These are phyloP conservation scores for Eupithecia insigniata DNA, from an alignment of 2,888 invertebrate species.

Conservation along the genomic window DNA sequence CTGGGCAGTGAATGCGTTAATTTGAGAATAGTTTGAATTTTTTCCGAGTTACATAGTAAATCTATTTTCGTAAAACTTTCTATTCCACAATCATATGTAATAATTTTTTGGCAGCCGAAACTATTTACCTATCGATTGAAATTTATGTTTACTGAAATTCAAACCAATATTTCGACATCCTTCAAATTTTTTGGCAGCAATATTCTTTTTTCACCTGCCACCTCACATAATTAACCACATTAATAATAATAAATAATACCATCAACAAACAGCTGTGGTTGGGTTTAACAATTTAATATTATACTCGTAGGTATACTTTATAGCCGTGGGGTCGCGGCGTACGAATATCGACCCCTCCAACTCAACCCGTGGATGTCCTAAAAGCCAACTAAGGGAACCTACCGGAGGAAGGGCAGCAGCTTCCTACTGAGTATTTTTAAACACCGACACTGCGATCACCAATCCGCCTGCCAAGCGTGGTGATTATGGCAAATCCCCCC, in stretches of 20 bases:
- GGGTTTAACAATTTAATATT: neutral
- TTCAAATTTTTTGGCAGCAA: neutral
- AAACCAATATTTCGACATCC: neutral
- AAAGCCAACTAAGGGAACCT: no score
- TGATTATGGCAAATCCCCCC: no score
- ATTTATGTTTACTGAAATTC: neutral
- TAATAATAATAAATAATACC: conserved; percentile 12
- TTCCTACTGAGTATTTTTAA: no score
- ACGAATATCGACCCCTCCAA: no score
- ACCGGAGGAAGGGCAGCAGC: no score
- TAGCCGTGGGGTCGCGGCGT: no score
- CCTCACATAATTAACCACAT: no score
- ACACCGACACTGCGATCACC: no score
- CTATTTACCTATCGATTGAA: neutral
- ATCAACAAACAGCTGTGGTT: conserved; percentile 12
- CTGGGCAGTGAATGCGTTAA: neutral
- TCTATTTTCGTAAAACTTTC: neutral
- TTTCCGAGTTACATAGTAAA: neutral
- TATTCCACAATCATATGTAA: neutral
- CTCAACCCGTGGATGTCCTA: no score
- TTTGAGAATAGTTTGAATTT: neutral
- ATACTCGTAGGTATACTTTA: no score
- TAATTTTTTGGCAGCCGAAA: conserved; percentile 17
- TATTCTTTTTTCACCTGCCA: conserved; percentile 17
- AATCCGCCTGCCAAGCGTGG: no score